Conservation (phyloP, 2,113 vertebrate genomes). For the Oncorhynchus masou region DNA sequence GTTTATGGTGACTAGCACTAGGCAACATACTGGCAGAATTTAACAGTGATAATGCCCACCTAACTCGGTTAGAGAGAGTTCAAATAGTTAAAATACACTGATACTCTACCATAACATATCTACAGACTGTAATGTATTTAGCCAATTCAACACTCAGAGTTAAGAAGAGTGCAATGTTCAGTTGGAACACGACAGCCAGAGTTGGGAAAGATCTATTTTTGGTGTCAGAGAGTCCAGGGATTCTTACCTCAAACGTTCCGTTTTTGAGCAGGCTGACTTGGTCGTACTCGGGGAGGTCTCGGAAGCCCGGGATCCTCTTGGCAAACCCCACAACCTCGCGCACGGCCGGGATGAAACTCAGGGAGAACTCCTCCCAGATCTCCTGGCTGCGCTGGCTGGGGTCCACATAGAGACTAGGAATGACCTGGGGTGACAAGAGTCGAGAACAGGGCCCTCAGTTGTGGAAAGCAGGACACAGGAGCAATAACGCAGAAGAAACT, state of each 20-base stretch:
- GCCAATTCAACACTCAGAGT: not conserved
- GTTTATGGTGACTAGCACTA: not conserved
- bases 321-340: slow-evolving; percentile 97
- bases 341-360: slow-evolving; percentile 95
- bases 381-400: slow-evolving; percentile 90
- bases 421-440: slow-evolving; percentile 72
- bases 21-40: too few relatives aligned
- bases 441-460: not conserved
- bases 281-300: slow-evolving; percentile 91
- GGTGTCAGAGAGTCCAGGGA: not conserved
- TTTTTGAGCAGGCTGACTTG: slow-evolving; percentile 96
- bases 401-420: slow-evolving; percentile 89
- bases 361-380: slow-evolving; percentile 97
- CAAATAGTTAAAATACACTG: too few relatives aligned
- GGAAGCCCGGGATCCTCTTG: slow-evolving; percentile 93
- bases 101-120: too few relatives aligned
- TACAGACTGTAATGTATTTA: too few relatives aligned
- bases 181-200: too few relatives aligned
- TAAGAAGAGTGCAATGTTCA: not conserved
- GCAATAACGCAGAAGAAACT: not conserved
- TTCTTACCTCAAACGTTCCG: slow-evolving; percentile 93
- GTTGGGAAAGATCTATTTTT: not conserved
- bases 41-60: too few relatives aligned
- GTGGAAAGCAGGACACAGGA: not conserved
- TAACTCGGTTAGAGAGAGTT: not conserved